phyloP scores from a whole-genome alignment of 2,888 invertebrate species.

The Vanessa cardui region DNA sequence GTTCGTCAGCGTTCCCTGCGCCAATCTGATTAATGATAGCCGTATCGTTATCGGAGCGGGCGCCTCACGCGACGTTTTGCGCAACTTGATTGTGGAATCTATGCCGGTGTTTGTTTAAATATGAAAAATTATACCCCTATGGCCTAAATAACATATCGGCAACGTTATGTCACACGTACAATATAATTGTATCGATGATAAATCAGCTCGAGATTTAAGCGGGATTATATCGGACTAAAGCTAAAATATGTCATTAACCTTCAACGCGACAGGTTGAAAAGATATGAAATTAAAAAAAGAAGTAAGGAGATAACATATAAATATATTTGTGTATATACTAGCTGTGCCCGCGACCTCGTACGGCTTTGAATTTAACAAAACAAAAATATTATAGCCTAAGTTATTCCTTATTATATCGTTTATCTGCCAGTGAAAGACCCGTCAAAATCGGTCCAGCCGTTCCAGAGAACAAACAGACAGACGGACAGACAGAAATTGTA shows the following conservation, averaged over 20 bases:
- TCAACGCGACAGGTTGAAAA: neutral
- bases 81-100: slow-evolving; percentile 22
- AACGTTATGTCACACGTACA: too few relatives aligned
- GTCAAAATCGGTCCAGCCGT: too few relatives aligned
- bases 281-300: neutral
- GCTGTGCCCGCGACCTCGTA: too few relatives aligned
- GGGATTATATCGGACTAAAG: neutral
- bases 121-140: neutral
- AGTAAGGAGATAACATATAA: neutral
- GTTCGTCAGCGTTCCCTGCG: slow-evolving; percentile 18
- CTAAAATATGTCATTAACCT: slow-evolving; percentile 6
- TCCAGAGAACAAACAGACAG: too few relatives aligned
- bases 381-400: too few relatives aligned
- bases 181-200: neutral
- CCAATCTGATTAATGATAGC: slow-evolving; percentile 31
- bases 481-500: too few relatives aligned
- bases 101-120: slow-evolving; percentile 10
- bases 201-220: too few relatives aligned
- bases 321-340: too few relatives aligned
- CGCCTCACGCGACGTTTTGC: slow-evolving; percentile 30
- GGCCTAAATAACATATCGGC: too few relatives aligned
- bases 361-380: too few relatives aligned
- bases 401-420: too few relatives aligned
- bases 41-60: slow-evolving; percentile 26
- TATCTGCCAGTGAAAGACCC: too few relatives aligned